Evolutionary conservation across 1,140 invertebrate genomes (phyloP), one percentile per base, ranked within the genome.

Genomic region (Zaprionus vittiger): DNA sequence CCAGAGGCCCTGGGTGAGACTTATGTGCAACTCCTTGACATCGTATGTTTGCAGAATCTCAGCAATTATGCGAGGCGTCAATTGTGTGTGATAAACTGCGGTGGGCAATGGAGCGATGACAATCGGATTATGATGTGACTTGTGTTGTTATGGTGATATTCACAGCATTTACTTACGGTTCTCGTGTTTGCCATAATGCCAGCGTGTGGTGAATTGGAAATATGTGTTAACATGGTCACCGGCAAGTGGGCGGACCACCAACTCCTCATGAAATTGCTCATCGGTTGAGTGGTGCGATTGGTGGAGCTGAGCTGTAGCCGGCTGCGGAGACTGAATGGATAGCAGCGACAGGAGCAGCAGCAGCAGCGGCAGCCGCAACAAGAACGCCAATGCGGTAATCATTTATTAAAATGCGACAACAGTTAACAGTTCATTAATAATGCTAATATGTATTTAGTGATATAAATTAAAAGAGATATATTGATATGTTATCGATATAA

Each of bases 1-100:
- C 98, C 98, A 99, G 56, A 98, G 93, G 4, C 98, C 98, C 93
- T 98, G 96, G 1, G 98, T 99, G 64, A 99, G 94, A 69, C 96
- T 96, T 37, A 99, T 94, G 92, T 99, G 98, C 7, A 99, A 93
- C 92, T 99, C 98, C 91, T 97, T 95, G 1, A 99, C 95, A 91
- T 96, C 94, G 91, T 98, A 97, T 17, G 96, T 94, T 64, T 95
- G 94, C 80, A 99, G 94, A n/a, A 99, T 96, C 94, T 99, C 98
- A 37, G 96, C 96, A 54, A 99, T 93, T 1, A 97, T 95, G 83
- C 97, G 95, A 17, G 99, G 98, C 93, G 99, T 98, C 57, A 99
- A 93, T 84, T 97, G 95, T 55, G 96, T 97, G 93, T 99, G 97
- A 89, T 95, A 94, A 92, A 95, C 96, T 97, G 20, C 9, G 52